Percentiles rank a stretch among this genome's conserved stretches.
These are phyloP conservation scores for Nixonia krombeini DNA, from an alignment of 1,140 invertebrate genomes.

Conservation along the genomic window DNA sequence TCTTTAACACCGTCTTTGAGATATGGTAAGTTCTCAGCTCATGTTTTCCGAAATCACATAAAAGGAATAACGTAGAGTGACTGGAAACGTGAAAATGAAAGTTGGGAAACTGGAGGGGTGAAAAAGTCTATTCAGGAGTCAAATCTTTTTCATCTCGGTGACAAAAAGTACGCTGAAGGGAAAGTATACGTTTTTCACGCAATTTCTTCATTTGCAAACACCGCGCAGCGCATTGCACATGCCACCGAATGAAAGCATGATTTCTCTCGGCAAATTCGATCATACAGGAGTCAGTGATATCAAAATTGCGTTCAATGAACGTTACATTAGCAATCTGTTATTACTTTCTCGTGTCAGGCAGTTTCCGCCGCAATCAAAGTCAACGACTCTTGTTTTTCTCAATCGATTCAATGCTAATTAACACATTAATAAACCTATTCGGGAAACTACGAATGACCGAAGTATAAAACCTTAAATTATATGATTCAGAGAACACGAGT, in stretches of 20 bases:
- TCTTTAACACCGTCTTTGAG: too few relatives aligned
- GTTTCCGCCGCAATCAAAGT: constrained; percentile 7
- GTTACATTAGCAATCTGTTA: constrained; percentile 23
- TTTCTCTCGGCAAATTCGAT: constrained; percentile 12
- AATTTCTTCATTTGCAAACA: constrained; percentile 18
- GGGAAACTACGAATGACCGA: neutral
- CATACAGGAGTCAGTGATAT: constrained; percentile 14
- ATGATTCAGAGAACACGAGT: too few relatives aligned
- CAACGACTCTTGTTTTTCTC: too few relatives aligned
- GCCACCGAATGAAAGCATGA: constrained; percentile 10
- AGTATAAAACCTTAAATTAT: neutral
- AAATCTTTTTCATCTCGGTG: neutral
- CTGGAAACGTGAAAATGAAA: too few relatives aligned
- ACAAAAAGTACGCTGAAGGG: constrained; percentile 7
- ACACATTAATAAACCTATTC: too few relatives aligned
- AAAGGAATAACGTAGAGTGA: neutral
- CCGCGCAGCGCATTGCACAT: neutral
- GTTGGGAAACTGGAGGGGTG: too few relatives aligned
- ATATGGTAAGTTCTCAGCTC: too few relatives aligned
- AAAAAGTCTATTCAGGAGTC: too few relatives aligned
- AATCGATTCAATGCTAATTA: too few relatives aligned
- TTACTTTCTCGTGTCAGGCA: constrained; percentile 46
- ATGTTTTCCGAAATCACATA: too few relatives aligned
- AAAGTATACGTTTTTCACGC: constrained; percentile 16
- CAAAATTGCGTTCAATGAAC: constrained; percentile 32